Conservation (phyloP, 2,113 vertebrate species). For the Gymnorhina tibicen region DNA sequence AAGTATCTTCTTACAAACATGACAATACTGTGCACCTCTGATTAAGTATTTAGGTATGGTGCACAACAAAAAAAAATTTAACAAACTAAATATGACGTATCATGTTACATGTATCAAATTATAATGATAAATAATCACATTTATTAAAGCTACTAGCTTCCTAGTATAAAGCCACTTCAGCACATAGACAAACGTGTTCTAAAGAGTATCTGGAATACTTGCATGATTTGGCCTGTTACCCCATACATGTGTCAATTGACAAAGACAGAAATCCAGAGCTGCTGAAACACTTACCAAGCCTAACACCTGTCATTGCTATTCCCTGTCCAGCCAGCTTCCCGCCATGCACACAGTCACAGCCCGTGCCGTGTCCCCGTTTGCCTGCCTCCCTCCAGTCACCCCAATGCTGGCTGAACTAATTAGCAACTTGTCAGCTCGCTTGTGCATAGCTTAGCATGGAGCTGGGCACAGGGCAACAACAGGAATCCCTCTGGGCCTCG, state of each 20-base stretch:
- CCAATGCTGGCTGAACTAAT: conserved; percentile 3
- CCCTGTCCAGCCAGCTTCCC: rapidly evolving
- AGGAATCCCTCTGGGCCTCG: conserved; percentile 41
- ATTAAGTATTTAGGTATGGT: not conserved
- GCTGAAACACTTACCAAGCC: not conserved
- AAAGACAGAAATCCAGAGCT: not conserved
- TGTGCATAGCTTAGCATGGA: not conserved
- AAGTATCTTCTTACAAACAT: not conserved
- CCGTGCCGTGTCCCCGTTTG: rapidly evolving
- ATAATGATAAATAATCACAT: not conserved
- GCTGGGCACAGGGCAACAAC: not conserved
- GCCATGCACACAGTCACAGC: not conserved
- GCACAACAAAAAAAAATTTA: not conserved
- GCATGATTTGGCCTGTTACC: not conserved
- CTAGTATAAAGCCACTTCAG: not conserved
- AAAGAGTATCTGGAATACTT: not conserved
- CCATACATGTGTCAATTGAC: not conserved
- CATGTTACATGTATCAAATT: not conserved
- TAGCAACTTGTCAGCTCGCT: not conserved
- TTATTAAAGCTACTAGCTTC: not conserved
- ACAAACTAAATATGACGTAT: not conserved
- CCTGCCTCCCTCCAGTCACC: not conserved
- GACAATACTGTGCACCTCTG: not conserved
- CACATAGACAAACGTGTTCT: not conserved
- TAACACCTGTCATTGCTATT: not conserved